Base-by-base conservation (phyloP, 2,113 vertebrate genomes). In the Azemiops feae region DNA sequence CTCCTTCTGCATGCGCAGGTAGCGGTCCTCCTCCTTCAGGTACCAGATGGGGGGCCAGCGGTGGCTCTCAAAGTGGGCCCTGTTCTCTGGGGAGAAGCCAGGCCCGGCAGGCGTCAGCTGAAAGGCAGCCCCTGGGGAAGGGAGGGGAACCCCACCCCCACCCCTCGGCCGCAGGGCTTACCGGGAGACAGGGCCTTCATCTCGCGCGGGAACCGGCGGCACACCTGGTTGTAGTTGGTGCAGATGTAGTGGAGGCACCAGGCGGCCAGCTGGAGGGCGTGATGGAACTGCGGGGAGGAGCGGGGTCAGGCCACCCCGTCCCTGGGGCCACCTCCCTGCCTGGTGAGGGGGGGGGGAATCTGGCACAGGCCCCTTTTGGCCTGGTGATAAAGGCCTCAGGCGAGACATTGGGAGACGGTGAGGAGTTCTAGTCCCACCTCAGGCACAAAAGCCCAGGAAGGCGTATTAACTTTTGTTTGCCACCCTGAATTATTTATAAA, bases 171-270 rank as follows among this genome's bases (percentile, higher is more conserved):
- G 16, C n/a, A 0, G 27, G 0, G 54, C 2, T 0, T 98, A 99
- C 98, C 98, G 98, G 98, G 95, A 69, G 97, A 98, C 98, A 99
- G 98, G 96, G 96, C 97, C 96, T 99, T 99, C 98, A 99, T 98
- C 95, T 99, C 98, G 87, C 98, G 98, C 90, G 98, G 98, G 94
- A 98, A 99, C 96, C 98, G 98, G 96, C 98, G 98, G 96, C 98
- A 99, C 93, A 99, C 98, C 87, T 98, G 98, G 93, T 99, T 99
- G 96, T 99, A 99, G 97, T 98, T 98, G 95, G 98, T 99, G 97
- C 98, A 99, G 98, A 99, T 98, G 97, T 98, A 98, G 95, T 99
- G 98, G 91, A 98, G 98, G 96, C 98, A 99, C 98, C 98, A 99
- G 16, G 97, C 97, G 0, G 98, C 98, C 57, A 99, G 95, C 92